A percentile compares a stretch with the other conserved stretches of the same genome.
Evolutionary conservation across 2,797 vertebrate species (phyloP).

Genomic region (Staurois parvus): DNA sequence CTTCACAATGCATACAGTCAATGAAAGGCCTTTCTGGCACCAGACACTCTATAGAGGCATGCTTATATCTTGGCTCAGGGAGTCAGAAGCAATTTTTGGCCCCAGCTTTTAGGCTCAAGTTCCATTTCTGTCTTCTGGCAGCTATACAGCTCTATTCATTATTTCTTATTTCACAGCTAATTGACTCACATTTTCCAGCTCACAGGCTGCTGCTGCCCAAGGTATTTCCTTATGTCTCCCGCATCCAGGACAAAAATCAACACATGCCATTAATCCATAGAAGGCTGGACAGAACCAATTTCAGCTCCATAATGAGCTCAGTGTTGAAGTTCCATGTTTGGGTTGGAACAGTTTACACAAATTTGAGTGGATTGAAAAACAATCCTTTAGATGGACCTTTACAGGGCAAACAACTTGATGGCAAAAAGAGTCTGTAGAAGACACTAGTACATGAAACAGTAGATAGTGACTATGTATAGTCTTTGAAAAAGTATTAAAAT

Average conservation of each 20-base stretch:
- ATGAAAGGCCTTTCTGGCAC: constrained; percentile 22
- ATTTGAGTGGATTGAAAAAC: too few species aligned
- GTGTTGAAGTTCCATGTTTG: background rate
- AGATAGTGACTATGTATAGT: too few species aligned
- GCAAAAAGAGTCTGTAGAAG: too few species aligned
- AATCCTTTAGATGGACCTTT: too few species aligned
- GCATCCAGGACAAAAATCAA: constrained; percentile 32
- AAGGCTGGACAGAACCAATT: constrained; percentile 1
- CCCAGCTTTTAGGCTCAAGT: background rate
- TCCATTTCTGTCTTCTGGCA: constrained; percentile 16
- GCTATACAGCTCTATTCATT: constrained; percentile 36
- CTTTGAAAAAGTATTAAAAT: too few species aligned
- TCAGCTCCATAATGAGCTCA: background rate
- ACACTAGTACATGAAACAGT: too few species aligned
- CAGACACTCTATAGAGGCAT: background rate
- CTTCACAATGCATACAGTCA: constrained; percentile 35
- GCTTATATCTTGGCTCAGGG: constrained; percentile 19
- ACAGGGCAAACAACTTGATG: too few species aligned
- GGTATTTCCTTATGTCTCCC: constrained; percentile 24
- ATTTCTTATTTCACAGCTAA: constrained; percentile 39
- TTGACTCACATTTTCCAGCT: constrained; percentile 55
- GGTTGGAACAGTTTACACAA: background rate
- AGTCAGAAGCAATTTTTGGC: constrained; percentile 16
- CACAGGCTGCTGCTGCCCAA: background rate
- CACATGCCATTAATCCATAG: constrained; percentile 2